phyloP scores from a whole-genome alignment of 2,888 invertebrate species.

The Patella caerulea region DNA sequence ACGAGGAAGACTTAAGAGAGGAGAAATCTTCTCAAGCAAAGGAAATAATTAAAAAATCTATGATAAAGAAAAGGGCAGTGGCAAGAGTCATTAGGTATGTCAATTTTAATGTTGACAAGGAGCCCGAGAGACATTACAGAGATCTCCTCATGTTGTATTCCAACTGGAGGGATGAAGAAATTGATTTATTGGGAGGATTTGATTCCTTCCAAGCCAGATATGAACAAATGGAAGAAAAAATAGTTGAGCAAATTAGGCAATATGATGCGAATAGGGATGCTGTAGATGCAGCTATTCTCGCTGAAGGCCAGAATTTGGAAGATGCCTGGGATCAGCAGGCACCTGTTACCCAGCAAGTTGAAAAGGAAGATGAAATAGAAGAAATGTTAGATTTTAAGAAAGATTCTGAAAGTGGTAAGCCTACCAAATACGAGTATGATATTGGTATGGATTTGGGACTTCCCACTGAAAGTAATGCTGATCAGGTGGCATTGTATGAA shows the following conservation, averaged over 20 bases:
- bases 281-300: slow-evolving; percentile 29
- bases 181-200: slow-evolving; percentile 18
- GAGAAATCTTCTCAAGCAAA: slow-evolving; percentile 26
- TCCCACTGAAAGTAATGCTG: slow-evolving; percentile 24
- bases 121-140: slow-evolving; percentile 52
- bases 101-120: slow-evolving; percentile 39
- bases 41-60: slow-evolving; percentile 12
- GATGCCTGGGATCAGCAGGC: slow-evolving; percentile 36
- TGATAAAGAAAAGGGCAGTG: slow-evolving; percentile 16
- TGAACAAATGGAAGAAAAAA: slow-evolving; percentile 2
- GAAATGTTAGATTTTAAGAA: neutral
- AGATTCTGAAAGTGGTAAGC: slow-evolving; percentile 8
- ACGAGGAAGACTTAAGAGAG: too few species aligned
- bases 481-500: too few species aligned
- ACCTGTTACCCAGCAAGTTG: slow-evolving; percentile 1
- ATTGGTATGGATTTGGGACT: slow-evolving; percentile 37
- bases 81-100: slow-evolving; percentile 36
- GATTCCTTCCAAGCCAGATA: neutral
- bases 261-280: slow-evolving; percentile 33
- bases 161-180: slow-evolving; percentile 54
- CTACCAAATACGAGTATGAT: slow-evolving; percentile 35
- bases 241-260: slow-evolving; percentile 23
- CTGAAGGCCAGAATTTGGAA: slow-evolving; percentile 26
- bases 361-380: neutral
- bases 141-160: slow-evolving; percentile 49